Base-by-base conservation (phyloP, 2,113 vertebrate species). In the Halcyon senegalensis region DNA sequence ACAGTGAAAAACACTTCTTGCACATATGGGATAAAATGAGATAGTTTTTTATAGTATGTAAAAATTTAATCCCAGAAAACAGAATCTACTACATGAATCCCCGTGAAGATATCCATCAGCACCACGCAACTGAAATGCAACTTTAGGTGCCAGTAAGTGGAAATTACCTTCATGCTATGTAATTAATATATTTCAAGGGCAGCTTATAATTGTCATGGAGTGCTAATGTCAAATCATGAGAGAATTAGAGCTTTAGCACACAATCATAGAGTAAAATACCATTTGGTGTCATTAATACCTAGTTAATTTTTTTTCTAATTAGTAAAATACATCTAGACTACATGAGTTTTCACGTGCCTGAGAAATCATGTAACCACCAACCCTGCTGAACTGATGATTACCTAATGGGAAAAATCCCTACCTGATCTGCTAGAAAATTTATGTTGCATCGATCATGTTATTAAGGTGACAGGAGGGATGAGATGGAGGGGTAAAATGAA, bases 181-280 rank as follows among this genome's bases (percentile, higher is more conserved):
- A 89, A 93, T 93, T 84, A 92, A 69, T 77, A 9, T 27, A 92
- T 64, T 90, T 94, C 68, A 81, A 84, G 69, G 37, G 37, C 30
- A 88, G 15, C 37, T 77, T 89, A 27, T 55, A 50, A 75, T 55
- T 77, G 44, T 37, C 19, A 35, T 0, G 2, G n/a, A 66, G 23
- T 18, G 24, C 39, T 85, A 59, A 75, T 19, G 63, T 44, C 41
- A 90, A 85, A 67, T 33, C 43, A 50, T 27, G 56, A 77, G 55
- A 67, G 21, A 84, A 50, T 73, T 31, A 43, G 53, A 86, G 46
- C 37, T 93, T 63, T 55, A 72, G 43, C 19, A 41, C 9, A 60
- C 46, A 87, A 68, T 15, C 51, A 35, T 1, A 60, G 16, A 37
- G 20, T 68, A 89, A 92, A 90, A 85, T 62, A 76, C 24, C 77